A percentile compares a stretch with the other conserved stretches of the same genome.
phyloP scores from a whole-genome alignment of 2,797 vertebrate species.

The Anomalospiza imberbis region DNA sequence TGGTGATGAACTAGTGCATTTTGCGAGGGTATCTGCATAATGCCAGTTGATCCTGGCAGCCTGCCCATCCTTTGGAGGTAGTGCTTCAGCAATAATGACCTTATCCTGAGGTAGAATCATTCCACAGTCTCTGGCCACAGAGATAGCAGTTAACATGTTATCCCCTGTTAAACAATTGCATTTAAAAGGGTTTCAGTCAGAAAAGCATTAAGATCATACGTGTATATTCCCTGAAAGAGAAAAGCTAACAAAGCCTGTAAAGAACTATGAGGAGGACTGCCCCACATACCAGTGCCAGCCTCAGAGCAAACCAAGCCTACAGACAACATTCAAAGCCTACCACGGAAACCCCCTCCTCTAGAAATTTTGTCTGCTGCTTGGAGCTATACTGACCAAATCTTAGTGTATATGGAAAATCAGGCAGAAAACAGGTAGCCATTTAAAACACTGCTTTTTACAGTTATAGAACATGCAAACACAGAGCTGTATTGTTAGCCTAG shows the following conservation, averaged over 20 bases:
- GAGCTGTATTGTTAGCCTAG: not conserved
- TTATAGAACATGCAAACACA: not conserved
- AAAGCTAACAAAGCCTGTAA: not conserved
- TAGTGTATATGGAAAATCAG: not conserved
- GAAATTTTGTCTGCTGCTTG: not conserved
- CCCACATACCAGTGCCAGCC: not conserved
- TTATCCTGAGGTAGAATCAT: constrained; percentile 95
- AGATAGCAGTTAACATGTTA: constrained; percentile 97
- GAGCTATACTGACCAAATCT: not conserved
- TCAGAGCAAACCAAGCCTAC: not conserved
- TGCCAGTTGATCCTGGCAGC: constrained; percentile 94
- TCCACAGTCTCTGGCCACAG: constrained; percentile 96
- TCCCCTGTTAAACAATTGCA: constrained; percentile 80
- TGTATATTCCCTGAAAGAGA: not conserved
- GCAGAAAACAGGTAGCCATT: not conserved
- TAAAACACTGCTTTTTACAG: not conserved
- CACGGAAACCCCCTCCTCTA: not conserved
- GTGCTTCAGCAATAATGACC: constrained; percentile 94
- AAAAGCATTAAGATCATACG: not conserved
- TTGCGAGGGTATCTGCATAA: constrained; percentile 87
- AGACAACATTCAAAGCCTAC: not conserved
- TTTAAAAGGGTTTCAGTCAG: constrained; percentile 2
- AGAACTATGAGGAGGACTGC: not conserved
- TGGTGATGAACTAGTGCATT: constrained; percentile 72
- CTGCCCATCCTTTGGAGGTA: constrained; percentile 90